Evolutionary conservation across 2,113 vertebrate species (phyloP), one percentile per base, ranked within the genome.

Genomic region (Aldabrachelys gigantea): DNA sequence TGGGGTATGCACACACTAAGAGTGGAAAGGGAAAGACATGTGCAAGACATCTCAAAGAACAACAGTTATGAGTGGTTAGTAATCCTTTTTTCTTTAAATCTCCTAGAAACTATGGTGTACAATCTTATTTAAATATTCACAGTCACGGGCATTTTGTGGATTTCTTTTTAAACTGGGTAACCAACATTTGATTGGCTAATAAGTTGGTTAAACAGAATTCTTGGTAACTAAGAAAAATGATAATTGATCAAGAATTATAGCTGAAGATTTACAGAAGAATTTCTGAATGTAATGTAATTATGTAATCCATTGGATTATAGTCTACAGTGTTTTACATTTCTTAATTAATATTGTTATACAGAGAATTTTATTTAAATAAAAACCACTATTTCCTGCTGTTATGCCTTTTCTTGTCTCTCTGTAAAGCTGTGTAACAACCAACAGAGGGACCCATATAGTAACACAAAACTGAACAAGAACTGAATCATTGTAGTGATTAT

Each of bases 401-500:
- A 89, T 78, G 29, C 6, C 4, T 2, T 1, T 83, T 85, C 2
- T 81, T 88, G 25, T 81, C 50, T 24, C 1, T 75, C 41, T 87
- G 69, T 76, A 87, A 91, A 93, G 65, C 69, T 89, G 27, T 52
- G 3, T 24, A 89, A 44, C 31, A 88, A 83, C 94, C 96, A 97
- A 92, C 41, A 97, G 97, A 92, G 96, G 96, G 95, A 80, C 35
- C 50, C 75, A 5, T 72, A 91, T 78, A 85, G 86, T 93, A 96
- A 93, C 2, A 56, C 65, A 59, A 89, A 24, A 85, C 44, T 81
- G 24, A 35, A 38, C 65, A 69, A 10, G 53, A 88, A 47, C 4
- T 17, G 5, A 9, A 85, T 80, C 84, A n/a, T 4, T 44, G 78
- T 84, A 47, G 12, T 84, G 12, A 31, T 79, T 56, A 59, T 56